Base-by-base conservation (phyloP, 2,113 vertebrate genomes). In the Anarrhichthys ocellatus region DNA sequence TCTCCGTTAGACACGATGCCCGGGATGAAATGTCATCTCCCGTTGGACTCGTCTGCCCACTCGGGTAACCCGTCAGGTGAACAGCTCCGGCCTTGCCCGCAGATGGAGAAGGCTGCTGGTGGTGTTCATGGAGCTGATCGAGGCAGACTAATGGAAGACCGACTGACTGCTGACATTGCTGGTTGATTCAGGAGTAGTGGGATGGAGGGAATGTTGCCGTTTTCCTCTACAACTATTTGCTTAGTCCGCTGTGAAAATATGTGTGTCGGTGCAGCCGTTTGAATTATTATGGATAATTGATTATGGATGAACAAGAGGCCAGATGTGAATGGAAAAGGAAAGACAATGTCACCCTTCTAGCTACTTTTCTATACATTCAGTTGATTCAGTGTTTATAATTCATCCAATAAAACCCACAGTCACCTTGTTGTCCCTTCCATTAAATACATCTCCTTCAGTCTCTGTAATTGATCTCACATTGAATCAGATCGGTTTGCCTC, bases 21-120 rank as follows among this genome's bases (percentile, higher is more conserved):
- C 81, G 36, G 83, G 89, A 87, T 93, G 90, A 89, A 92, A 90
- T 93, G 90, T 89, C 86, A 91, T 86, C 88, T 88, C 71, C 86
- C 54, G 24, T 67, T 82, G 75, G 87, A 80, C 76, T 86, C 65
- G 0, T 59, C 65, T 82, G 82, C 63, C 82, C 80, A 70, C 92
- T 89, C 88, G 73, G 81, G 89, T 93, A 82, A 82, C 88, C 32
- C 73, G 38, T 76, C 89, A 83, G 86, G 81, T 85, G 81, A 88
- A 32, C 70, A 18, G 79, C 64, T 32, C 74, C 5, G 1, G 29
- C 79, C 79, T 73, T 20, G 59, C 50, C 80, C 50, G 54, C 63
- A 52, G 65, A 65, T 29, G 36, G 17, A 29, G 34, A 68, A 32
- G 34, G 69, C 66, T 34, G 65, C 65, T 56, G 70, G 65, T 66